Percentiles rank a stretch among this genome's conserved stretches.
Evolutionary conservation across 2,888 invertebrate genomes (phyloP).

Genomic region (Molanna angustata): DNA sequence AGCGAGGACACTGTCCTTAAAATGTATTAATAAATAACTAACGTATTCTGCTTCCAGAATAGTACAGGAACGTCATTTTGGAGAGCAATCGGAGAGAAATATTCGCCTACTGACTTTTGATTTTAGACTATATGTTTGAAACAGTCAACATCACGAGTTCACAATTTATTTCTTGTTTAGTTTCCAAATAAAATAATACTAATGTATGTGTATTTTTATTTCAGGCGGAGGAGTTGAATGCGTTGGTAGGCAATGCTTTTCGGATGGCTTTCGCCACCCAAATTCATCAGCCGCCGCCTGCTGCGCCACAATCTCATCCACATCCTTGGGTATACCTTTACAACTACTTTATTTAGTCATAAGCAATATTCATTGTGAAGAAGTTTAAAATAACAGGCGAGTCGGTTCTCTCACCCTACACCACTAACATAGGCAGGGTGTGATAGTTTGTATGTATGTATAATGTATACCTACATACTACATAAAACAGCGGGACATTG

Average conservation of each 20-base stretch:
- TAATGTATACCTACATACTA: too few relatives aligned
- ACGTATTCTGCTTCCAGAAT: too few relatives aligned
- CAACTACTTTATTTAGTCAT: neutral
- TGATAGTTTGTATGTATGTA: too few relatives aligned
- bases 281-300: conserved; percentile 67
- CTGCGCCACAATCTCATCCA: conserved; percentile 65
- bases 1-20: too few relatives aligned
- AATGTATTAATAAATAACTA: too few relatives aligned
- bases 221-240: conserved; percentile 85
- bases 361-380: too few relatives aligned
- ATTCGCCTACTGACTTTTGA: neutral
- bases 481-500: too few relatives aligned
- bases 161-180: neutral
- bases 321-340: conserved; percentile 51
- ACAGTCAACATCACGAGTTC: neutral
- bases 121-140: neutral
- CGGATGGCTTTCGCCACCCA: conserved; percentile 89
- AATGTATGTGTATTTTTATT: conserved; percentile 33
- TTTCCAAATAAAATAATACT: too few relatives aligned
- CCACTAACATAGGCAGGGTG: too few relatives aligned
- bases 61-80: too few relatives aligned
- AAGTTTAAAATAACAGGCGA: too few relatives aligned
- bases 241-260: conserved; percentile 87
- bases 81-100: neutral
- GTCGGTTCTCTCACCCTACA: too few relatives aligned